phyloP scores from a whole-genome alignment of 2,888 invertebrate species.

The Euclidia mi region DNA sequence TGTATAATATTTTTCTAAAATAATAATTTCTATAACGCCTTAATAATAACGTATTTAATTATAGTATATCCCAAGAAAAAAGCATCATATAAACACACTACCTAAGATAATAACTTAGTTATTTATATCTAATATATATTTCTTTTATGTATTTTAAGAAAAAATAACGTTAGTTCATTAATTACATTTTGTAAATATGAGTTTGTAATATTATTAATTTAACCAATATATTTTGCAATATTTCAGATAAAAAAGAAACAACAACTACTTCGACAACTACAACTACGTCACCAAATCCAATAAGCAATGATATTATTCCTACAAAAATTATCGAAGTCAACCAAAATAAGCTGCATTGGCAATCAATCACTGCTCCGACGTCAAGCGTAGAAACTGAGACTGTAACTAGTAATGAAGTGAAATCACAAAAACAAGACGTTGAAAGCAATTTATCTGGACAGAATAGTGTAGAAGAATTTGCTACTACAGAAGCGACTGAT shows the following conservation, averaged over 20 bases:
- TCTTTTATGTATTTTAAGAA: too few relatives aligned
- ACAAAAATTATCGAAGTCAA: slow-evolving; percentile 73
- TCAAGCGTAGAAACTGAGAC: slow-evolving; percentile 52
- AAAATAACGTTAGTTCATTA: too few relatives aligned
- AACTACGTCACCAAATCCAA: slow-evolving; percentile 59
- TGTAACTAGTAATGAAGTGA: slow-evolving; percentile 64
- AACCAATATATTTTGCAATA: not conserved
- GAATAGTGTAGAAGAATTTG: slow-evolving; percentile 62
- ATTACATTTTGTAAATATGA: too few relatives aligned
- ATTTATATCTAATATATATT: too few relatives aligned
- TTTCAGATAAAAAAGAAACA: slow-evolving; percentile 74
- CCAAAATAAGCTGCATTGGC: slow-evolving; percentile 75
- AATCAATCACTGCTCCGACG: slow-evolving; percentile 62
- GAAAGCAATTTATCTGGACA: slow-evolving; percentile 77
- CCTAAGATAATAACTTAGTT: too few relatives aligned
- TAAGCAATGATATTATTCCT: slow-evolving; percentile 72
- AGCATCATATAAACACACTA: too few relatives aligned
- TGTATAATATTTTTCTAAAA: too few relatives aligned
- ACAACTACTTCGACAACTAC: slow-evolving; percentile 62
- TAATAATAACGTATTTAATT: too few relatives aligned
- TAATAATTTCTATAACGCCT: too few relatives aligned
- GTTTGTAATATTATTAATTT: too few relatives aligned
- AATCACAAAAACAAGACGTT: slow-evolving; percentile 74
- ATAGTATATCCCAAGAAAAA: too few relatives aligned
- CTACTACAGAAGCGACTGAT: slow-evolving; percentile 56